Percentiles rank a stretch among this genome's conserved stretches.
phyloP scores from a whole-genome alignment of 2,113 vertebrate species.

The Choloepus hoffmanni region DNA sequence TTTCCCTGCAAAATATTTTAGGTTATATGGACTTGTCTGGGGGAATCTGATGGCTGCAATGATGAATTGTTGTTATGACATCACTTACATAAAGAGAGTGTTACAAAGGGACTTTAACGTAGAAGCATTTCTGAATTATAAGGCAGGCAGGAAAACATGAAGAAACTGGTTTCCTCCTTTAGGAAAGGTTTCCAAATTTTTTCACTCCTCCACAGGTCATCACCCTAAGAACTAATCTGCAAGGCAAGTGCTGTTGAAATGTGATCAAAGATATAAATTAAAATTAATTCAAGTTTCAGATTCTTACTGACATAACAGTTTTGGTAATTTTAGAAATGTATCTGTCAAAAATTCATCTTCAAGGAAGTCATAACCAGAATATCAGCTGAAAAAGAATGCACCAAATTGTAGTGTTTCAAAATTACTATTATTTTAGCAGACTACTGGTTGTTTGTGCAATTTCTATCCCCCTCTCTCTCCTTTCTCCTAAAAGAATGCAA shows the following conservation, averaged over 20 bases:
- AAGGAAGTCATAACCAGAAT: slow-evolving; percentile 51
- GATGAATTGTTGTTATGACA: slow-evolving; percentile 73
- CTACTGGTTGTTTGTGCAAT: background rate
- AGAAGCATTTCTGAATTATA: slow-evolving; percentile 49
- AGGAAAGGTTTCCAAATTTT: background rate
- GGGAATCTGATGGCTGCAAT: slow-evolving; percentile 72
- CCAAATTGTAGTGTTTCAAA: background rate
- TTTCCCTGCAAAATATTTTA: slow-evolving; percentile 70
- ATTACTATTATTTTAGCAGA: slow-evolving; percentile 25
- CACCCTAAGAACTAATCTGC: background rate
- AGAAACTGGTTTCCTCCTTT: slow-evolving; percentile 40
- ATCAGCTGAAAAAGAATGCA: background rate
- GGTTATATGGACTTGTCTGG: slow-evolving; percentile 73
- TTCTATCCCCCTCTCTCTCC: background rate
- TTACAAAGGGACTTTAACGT: slow-evolving; percentile 63
- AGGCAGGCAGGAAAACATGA: slow-evolving; percentile 36
- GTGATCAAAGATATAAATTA: slow-evolving; percentile 49
- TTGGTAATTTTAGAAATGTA: slow-evolving; percentile 32
- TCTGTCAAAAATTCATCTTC: slow-evolving; percentile 33
- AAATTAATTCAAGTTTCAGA: slow-evolving; percentile 34
- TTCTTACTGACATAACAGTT: background rate
- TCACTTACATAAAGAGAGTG: slow-evolving; percentile 68
- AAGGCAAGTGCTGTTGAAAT: background rate
- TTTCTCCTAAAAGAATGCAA: background rate
- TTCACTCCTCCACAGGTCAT: background rate